Evolutionary conservation across 1,140 invertebrate species (phyloP), one percentile per base, ranked within the genome.

Genomic region (Caenorhabditis latens): DNA sequence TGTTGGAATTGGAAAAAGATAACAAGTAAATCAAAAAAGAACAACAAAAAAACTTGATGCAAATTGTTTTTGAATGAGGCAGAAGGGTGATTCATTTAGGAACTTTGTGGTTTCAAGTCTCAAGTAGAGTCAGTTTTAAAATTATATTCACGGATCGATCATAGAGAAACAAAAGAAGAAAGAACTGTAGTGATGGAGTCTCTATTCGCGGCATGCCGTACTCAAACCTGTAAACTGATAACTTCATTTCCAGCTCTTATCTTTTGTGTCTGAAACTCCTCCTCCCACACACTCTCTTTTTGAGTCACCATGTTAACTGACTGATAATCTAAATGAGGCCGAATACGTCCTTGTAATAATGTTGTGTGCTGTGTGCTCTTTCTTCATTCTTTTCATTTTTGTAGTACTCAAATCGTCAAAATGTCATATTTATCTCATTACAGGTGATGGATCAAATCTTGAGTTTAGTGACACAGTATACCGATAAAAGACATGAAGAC

Each of bases 401-500:
- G 19, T 58, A 7, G 53, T 53, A 13, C 19, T 19, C 13, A 2
- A n/a, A 2, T 32, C 32, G 32, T 32, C 32, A 32, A 32, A 32
- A 24, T 43, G 24, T 14, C 19, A 46, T 2, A 21, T 46, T 46
- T 71, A 6, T 5, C 19, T 71, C 8, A 5, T 46, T 79, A 21
- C 46, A 53, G 46, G 46, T 79, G 14, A 79, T 79, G 71, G 82
- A 84, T 24, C 42, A 58, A 19, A 58, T 84, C n/a, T 0, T 84
- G 9, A 14, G 13, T 58, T 43, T 58, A 19, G 82, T 84, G 24
- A 58, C 82, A 19, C 43, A 79, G n/a, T 79, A 79, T 50, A 79
- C 71, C 19, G 71, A 50, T 9, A 48, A 79, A 11, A 21, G 86
- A 32, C 58, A 84, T 71, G 86, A 87, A 50, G 86, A 87, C n/a